Base-by-base conservation (phyloP, 2,888 invertebrate genomes). In the Meandrusa payeni region DNA sequence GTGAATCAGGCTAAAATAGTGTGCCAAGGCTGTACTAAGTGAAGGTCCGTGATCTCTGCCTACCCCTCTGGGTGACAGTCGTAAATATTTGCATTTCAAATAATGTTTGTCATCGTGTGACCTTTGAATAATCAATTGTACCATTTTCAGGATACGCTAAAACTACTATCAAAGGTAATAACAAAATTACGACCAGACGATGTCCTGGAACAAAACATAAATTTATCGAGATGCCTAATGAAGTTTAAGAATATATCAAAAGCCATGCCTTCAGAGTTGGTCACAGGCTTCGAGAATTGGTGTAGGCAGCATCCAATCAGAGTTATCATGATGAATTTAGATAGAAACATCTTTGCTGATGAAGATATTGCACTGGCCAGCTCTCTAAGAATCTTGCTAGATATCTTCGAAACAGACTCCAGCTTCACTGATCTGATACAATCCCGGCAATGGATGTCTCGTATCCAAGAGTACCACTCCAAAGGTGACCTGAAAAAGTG, bases 81-180 rank as follows among this genome's bases (percentile, higher is more conserved):
- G n/a, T n/a, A n/a, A n/a, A n/a, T n/a, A n/a, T n/a, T n/a, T n/a
- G n/a, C n/a, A n/a, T n/a, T n/a, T n/a, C n/a, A n/a, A n/a, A n/a
- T n/a, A n/a, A n/a, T n/a, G n/a, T n/a, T n/a, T n/a, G n/a, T n/a
- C n/a, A n/a, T n/a, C n/a, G n/a, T n/a, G n/a, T n/a, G n/a, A n/a
- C n/a, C n/a, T n/a, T n/a, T n/a, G n/a, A n/a, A n/a, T n/a, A n/a
- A n/a, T n/a, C n/a, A n/a, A n/a, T n/a, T n/a, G n/a, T n/a, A n/a
- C n/a, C n/a, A n/a, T n/a, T 72, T 69, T 28, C 66, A 76, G 76
- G 49, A 55, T 51, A 60, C 68, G 2, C 5, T 61, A 0, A 37
- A 57, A 31, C 51, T 59, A 1, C n/a, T 76, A 0, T 41, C 57
- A 0, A 45, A 46, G 24, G 17, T 65, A 2, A 43, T 71, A 13